These are phyloP conservation scores for Pheosia tremula DNA, from an alignment of 2,888 invertebrate species.

Conservation along the genomic window DNA sequence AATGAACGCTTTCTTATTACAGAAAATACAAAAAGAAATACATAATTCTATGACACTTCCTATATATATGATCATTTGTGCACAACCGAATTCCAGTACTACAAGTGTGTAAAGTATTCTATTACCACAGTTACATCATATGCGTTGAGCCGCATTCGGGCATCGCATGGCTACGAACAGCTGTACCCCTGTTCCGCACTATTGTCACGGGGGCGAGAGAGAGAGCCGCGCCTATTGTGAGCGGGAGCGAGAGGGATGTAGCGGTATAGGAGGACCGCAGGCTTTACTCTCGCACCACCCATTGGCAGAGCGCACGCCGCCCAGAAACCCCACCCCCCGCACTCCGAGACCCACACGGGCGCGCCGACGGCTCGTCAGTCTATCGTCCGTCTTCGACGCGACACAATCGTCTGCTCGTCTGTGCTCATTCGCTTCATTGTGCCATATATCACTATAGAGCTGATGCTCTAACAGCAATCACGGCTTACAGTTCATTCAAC, in stretches of 20 bases:
- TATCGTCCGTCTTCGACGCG: conserved; percentile 78
- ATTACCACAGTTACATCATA: conserved; percentile 70
- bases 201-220: conserved; percentile 55
- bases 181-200: conserved; percentile 69
- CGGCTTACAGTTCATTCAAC: conserved; percentile 46
- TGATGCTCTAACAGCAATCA: conserved; percentile 63
- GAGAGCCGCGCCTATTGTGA: conserved; percentile 40
- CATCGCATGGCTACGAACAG: conserved; percentile 71
- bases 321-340: conserved; percentile 70
- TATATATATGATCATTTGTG: conserved; percentile 47
- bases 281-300: conserved; percentile 54
- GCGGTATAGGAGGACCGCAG: conserved; percentile 69
- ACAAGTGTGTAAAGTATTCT: conserved; percentile 53
- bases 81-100: conserved; percentile 45
- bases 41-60: conserved; percentile 30
- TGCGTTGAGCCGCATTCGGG: conserved; percentile 60
- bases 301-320: conserved; percentile 68
- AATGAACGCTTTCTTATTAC: conserved; percentile 3
- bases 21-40: conserved; percentile 35
- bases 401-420: conserved; percentile 66
- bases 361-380: conserved; percentile 67
- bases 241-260: conserved; percentile 50
- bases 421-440: conserved; percentile 73
- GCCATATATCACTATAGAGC: conserved; percentile 65
- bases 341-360: conserved; percentile 60